phyloP scores from a whole-genome alignment of 2,797 vertebrate genomes.

The Balearica regulorum region DNA sequence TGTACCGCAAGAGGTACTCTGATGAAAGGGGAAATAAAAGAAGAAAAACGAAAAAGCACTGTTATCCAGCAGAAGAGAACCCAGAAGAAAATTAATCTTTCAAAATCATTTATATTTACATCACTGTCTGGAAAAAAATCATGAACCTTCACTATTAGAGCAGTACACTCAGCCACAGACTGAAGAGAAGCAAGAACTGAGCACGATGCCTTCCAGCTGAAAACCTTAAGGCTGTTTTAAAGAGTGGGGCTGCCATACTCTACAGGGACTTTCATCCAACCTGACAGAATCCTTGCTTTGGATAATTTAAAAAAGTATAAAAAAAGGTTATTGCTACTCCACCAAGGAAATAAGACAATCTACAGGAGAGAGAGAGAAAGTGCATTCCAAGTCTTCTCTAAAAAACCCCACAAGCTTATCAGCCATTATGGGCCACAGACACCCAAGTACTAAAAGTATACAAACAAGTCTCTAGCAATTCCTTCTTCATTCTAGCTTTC shows the following conservation, averaged over 20 bases:
- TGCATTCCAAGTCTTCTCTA: neutral
- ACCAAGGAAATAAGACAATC: slow-evolving; percentile 30
- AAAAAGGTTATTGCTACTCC: slow-evolving; percentile 53
- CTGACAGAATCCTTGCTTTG: slow-evolving; percentile 16
- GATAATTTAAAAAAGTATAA: neutral
- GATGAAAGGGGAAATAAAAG: neutral
- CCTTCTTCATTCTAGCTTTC: neutral
- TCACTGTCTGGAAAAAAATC: neutral
- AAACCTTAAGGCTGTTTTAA: slow-evolving; percentile 11
- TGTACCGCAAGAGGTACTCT: neutral
- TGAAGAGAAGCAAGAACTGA: neutral
- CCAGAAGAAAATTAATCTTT: neutral
- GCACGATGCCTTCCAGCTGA: neutral
- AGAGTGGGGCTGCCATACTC: neutral
- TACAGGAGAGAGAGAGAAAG: slow-evolving; percentile 29
- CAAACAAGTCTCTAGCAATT: neutral
- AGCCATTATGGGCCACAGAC: neutral
- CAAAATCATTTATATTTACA: slow-evolving; percentile 17
- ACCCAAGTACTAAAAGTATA: neutral
- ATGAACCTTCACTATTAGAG: neutral
- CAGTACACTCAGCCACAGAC: neutral
- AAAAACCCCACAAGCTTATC: neutral
- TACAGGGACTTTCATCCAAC: neutral
- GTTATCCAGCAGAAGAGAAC: neutral
- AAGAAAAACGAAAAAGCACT: neutral